Evolutionary conservation across 2,888 invertebrate species (phyloP), one percentile per base, ranked within the genome.

Genomic region (Spatulosminthurus flaviceps): DNA sequence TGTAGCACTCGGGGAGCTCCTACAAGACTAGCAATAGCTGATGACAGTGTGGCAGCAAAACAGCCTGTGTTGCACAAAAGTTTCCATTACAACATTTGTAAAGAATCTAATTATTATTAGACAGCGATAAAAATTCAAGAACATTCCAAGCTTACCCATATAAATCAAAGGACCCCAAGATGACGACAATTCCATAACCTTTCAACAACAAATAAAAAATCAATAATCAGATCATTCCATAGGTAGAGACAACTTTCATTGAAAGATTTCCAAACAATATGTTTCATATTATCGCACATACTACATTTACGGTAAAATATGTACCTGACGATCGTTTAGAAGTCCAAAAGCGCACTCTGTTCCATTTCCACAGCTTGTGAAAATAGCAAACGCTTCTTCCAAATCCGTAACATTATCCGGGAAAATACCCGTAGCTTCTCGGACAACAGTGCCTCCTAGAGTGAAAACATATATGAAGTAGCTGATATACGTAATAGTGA

Each of bases 401-500:
- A 9, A 4, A 60, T 76, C 70, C 24, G 92, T 92, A 64, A 92
- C 91, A 86, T 92, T 92, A n/a, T n/a, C n/a, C 1, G 75, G 64
- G n/a, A 91, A 85, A 86, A 92, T 92, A 1, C 95, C 95, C 82
- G 92, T 92, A 41, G 95, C 95, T 87, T 95, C 94, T 74, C 97
- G 89, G 13, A 93, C 87, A 0, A 94, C 93, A 0, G 93, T 93
- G 0, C 91, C 92, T 0, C 96, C 96, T 5, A 95, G 92, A 86
- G 96, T 92, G 13, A 95, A 84, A 1, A 95, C 95, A 87, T 96
- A 95, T 0, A 92, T 85, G 0, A 93, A 91, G 88, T 98, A 98
- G 79, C 95, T 94, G 29, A 92, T 86, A 91, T 97, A 95, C 0
- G 97, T 96, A 76, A 97, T 91, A 2, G 94, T 87, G 1, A 98